A percentile compares a stretch with the other conserved stretches of the same genome.
Conservation (phyloP, 2,113 vertebrate species). For the Cairina moschata region DNA sequence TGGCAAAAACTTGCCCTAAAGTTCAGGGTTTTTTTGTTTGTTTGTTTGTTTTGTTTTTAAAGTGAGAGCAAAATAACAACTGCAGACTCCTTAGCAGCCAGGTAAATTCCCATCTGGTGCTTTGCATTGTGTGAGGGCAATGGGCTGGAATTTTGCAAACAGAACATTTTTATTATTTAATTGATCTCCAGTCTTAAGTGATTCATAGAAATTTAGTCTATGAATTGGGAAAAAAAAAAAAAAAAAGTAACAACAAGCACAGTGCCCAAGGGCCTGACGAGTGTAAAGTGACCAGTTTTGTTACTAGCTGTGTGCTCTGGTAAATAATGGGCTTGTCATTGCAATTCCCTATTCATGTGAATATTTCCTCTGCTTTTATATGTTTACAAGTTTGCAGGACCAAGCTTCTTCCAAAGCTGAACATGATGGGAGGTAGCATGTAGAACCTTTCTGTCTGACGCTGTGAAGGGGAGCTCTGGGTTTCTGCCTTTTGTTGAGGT, state of each 20-base stretch:
- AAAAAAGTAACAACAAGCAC: constrained; percentile 15
- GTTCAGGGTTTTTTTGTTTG: background rate
- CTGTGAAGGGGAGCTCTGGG: background rate
- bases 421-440: fast-evolving
- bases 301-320: background rate
- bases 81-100: background rate
- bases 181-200: constrained; percentile 36
- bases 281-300: background rate
- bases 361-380: background rate
- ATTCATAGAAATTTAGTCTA: constrained; percentile 19
- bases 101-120: background rate
- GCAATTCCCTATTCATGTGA: background rate
- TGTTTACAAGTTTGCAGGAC: background rate
- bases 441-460: background rate
- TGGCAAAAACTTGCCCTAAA: background rate
- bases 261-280: constrained; percentile 12
- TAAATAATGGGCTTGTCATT: constrained; percentile 5
- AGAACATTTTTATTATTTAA: constrained; percentile 63
- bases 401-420: background rate
- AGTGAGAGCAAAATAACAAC: background rate
- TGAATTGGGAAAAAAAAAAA: background rate
- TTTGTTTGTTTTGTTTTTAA: background rate
- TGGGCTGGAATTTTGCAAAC: constrained; percentile 15
- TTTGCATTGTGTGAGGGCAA: constrained; percentile 15
- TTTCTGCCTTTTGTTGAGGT: background rate